phyloP scores from a whole-genome alignment of 2,797 vertebrate genomes.

The Acipenser ruthenus region DNA sequence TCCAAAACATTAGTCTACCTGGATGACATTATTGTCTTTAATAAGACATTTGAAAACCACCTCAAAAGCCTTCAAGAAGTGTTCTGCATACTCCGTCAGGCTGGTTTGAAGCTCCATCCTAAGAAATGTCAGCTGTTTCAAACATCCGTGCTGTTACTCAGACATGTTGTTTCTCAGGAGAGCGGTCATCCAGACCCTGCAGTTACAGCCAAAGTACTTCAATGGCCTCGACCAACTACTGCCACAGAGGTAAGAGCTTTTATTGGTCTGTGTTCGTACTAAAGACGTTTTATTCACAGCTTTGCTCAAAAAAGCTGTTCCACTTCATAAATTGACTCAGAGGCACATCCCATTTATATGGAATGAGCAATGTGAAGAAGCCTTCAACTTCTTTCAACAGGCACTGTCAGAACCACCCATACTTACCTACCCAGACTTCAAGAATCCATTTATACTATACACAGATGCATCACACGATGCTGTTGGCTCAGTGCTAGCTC shows the following conservation, averaged over 20 bases:
- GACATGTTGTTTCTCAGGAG: background rate
- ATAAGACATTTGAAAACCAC: background rate
- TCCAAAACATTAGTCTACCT: background rate
- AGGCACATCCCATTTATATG: background rate
- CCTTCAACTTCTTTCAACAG: background rate
- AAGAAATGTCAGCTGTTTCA: background rate
- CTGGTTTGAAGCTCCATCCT: background rate
- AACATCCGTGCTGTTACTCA: background rate
- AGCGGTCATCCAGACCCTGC: background rate
- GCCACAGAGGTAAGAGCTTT: background rate
- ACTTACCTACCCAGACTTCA: background rate
- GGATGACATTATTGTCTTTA: background rate
- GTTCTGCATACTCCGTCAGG: background rate
- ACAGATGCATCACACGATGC: background rate
- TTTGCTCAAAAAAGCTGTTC: constrained; percentile 1
- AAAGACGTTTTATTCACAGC: background rate
- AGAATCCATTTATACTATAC: background rate
- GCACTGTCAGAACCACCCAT: background rate
- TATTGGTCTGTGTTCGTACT: background rate
- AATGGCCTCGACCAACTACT: background rate
- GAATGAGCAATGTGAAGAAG: background rate
- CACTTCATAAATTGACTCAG: background rate
- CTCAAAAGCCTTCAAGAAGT: background rate
- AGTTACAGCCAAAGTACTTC: background rate
- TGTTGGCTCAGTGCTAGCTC: background rate